Percentiles rank a stretch among this genome's conserved stretches.
Conservation (phyloP, 2,888 invertebrate species). For the Erebia epiphron region DNA sequence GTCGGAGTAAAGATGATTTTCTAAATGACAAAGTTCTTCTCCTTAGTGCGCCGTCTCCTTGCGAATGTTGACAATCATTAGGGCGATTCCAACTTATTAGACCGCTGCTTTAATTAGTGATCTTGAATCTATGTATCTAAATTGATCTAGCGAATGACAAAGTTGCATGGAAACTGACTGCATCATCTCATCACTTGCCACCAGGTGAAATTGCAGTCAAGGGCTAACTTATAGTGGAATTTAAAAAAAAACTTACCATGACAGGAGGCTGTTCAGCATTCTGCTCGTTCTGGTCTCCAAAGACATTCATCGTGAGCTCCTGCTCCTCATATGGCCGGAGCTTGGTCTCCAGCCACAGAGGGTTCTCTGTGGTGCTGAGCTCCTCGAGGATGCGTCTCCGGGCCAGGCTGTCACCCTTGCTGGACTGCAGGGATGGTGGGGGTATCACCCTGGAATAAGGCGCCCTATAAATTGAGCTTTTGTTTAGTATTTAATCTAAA, state of each 20-base stretch:
- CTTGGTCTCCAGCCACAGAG: constrained; percentile 96
- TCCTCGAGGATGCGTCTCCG: constrained; percentile 93
- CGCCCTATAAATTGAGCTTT: constrained; percentile 32
- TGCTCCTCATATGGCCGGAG: constrained; percentile 95
- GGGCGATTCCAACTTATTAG: no score
- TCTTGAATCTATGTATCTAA: no score
- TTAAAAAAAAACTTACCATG: constrained; percentile 22
- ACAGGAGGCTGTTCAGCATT: constrained; percentile 51
- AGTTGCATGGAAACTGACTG: no score
- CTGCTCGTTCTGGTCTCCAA: constrained; percentile 81
- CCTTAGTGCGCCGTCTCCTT: no score
- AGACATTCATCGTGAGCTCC: constrained; percentile 96
- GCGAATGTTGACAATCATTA: no score
- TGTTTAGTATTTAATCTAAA: neutral
- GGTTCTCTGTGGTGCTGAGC: constrained; percentile 95
- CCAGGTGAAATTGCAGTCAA: no score
- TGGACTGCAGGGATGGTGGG: constrained; percentile 90
- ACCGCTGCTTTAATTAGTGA: no score
- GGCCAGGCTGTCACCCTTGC: constrained; percentile 92
- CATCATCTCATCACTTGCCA: no score
- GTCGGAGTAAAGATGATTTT: no score
- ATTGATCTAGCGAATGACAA: no score
- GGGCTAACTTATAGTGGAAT: no score
- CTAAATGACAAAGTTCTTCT: no score
- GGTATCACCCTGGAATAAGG: constrained; percentile 86